A percentile compares a stretch with the other conserved stretches of the same genome.
These are phyloP conservation scores for Neodiprion virginianus DNA, from an alignment of 1,140 invertebrate genomes.

Conservation along the genomic window DNA sequence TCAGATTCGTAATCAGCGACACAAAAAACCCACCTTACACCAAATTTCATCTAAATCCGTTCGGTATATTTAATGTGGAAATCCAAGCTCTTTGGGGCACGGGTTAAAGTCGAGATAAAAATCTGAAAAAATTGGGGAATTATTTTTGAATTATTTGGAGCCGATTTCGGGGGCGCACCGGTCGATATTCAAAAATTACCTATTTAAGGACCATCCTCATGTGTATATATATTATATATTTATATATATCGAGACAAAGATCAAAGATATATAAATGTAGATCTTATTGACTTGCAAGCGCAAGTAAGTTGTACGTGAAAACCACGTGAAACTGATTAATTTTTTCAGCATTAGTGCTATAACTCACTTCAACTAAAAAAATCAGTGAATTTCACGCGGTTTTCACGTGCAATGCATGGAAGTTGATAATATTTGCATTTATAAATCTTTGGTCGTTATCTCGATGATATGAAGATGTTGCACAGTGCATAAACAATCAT, in stretches of 20 bases:
- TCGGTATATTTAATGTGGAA: slow-evolving; percentile 9
- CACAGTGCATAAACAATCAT: too few species aligned
- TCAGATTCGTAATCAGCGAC: too few species aligned
- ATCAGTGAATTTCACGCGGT: slow-evolving; percentile 22
- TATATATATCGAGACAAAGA: slow-evolving; percentile 9
- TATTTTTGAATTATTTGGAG: too few species aligned
- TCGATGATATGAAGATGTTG: too few species aligned
- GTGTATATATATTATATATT: slow-evolving; percentile 24
- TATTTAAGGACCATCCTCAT: slow-evolving; percentile 23
- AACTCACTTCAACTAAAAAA: slow-evolving; percentile 27
- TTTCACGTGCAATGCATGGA: neutral
- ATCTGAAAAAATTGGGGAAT: too few species aligned
- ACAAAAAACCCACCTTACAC: too few species aligned
- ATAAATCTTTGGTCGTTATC: too few species aligned
- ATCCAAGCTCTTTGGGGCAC: neutral
- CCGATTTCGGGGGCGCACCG: too few species aligned
- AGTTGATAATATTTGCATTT: neutral
- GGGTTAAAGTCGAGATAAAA: neutral
- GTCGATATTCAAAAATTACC: slow-evolving; percentile 15
- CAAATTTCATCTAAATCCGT: too few species aligned
- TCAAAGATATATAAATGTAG: neutral
- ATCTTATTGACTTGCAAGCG: neutral
- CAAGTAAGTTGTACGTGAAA: neutral
- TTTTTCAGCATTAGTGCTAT: slow-evolving; percentile 19
- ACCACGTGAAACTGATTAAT: neutral